Evolutionary conservation across 2,113 vertebrate species (phyloP), one percentile per base, ranked within the genome.

Genomic region (Dascyllus trimaculatus): DNA sequence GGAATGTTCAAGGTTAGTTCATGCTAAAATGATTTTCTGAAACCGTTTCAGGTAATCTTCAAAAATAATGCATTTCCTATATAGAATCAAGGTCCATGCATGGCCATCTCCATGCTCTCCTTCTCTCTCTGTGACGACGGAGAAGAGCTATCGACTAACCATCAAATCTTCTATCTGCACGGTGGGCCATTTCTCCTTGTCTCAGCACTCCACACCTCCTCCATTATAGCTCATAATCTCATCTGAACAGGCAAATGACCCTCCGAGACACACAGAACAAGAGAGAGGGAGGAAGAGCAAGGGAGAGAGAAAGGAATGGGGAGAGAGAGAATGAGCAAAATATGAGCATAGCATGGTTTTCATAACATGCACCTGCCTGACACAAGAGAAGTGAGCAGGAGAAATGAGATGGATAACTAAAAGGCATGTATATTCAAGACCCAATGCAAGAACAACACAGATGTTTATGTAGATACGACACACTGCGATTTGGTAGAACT

Each of bases 151-250:
- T 95, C 84, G 93, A 94, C 93, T 94, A 94, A 92, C 91, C 94
- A 94, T 95, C 94, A 95, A 94, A 93, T 92, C 92, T 92, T 78
- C 92, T 89, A 89, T 92, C 91, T 89, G 86, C 89, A 78, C 49
- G 75, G 83, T 24, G 71, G 89, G 81, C 87, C 89, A 92, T 95
- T 95, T 94, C 91, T 95, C 91, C 94, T 91, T 93, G 93, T 93
- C 93, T 95, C 93, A 94, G 93, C 93, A 93, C 87, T 93, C 93
- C 93, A 86, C 91, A 93, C 91, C 91, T 93, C 92, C 91, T 93
- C 91, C 91, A 92, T 94, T 94, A 94, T 91, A 86, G 91, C 92
- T 93, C 91, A 93, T 93, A 93, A 94, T 93, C 93, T 94, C 94
- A 93, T 94, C 90, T 90, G 86, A 92, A 93, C 91, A 92, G 87